phyloP scores from a whole-genome alignment of 1,140 invertebrate species.

The Philopotamus ludificatus region DNA sequence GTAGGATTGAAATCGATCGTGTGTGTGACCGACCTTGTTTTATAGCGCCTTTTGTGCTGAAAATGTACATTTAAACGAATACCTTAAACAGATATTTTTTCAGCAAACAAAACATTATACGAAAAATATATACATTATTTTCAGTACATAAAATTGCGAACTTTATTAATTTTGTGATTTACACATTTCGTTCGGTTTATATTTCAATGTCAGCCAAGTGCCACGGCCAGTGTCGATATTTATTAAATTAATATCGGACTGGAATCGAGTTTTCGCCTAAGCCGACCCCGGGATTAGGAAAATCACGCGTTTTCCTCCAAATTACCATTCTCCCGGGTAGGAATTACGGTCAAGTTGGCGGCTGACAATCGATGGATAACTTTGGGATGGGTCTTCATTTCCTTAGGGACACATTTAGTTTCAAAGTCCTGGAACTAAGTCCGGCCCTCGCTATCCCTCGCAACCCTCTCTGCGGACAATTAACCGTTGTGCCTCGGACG shows the following conservation, averaged over 20 bases:
- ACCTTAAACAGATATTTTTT: too few relatives aligned
- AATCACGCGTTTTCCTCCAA: not conserved
- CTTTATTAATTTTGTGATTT: too few relatives aligned
- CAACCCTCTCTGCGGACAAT: not conserved
- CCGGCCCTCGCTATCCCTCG: not conserved
- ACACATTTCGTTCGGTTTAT: too few relatives aligned
- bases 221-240: too few relatives aligned
- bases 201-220: too few relatives aligned
- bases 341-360: conserved; percentile 5
- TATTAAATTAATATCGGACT: too few relatives aligned
- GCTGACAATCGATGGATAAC: conserved; percentile 11
- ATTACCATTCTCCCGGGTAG: not conserved
- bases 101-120: too few relatives aligned
- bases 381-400: not conserved
- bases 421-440: not conserved
- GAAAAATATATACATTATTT: too few relatives aligned
- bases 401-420: not conserved
- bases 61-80: not conserved
- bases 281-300: too few relatives aligned
- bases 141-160: too few relatives aligned
- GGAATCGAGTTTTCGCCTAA: too few relatives aligned
- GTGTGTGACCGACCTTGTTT: not conserved
- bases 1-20: not conserved
- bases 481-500: not conserved
- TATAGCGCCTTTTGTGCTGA: not conserved